Conservation (phyloP, 2,888 invertebrate genomes). For the Microplitis manilae region DNA sequence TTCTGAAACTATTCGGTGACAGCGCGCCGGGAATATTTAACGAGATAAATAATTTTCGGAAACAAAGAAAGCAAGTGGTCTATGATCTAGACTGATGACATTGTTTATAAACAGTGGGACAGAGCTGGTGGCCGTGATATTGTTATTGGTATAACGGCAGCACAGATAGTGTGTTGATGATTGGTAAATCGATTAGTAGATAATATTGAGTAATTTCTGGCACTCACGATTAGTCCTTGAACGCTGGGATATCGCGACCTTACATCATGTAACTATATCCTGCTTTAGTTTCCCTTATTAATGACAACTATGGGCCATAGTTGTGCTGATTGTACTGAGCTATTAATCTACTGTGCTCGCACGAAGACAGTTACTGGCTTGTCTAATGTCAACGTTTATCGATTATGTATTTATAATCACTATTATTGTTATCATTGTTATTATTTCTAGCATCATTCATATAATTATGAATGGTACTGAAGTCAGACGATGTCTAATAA, state of each 20-base stretch:
- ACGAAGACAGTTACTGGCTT: background rate
- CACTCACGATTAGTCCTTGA: slow-evolving; percentile 11
- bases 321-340: background rate
- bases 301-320: background rate
- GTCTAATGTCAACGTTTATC: slow-evolving; percentile 11
- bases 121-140: background rate
- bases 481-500: no score
- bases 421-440: background rate
- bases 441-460: background rate
- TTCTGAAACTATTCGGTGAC: background rate
- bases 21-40: background rate
- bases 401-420: background rate
- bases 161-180: background rate
- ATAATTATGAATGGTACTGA: no score
- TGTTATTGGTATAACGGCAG: background rate
- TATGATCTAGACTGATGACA: no score
- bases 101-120: no score
- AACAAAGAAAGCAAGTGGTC: background rate
- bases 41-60: background rate
- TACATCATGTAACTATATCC: slow-evolving; percentile 8
- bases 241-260: slow-evolving; percentile 9
- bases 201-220: slow-evolving; percentile 2
- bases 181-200: slow-evolving; percentile 1
- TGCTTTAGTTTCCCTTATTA: background rate
- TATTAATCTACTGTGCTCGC: background rate